Percentiles rank a stretch among this genome's conserved stretches.
Conservation (phyloP, 2,888 invertebrate species). For the Willowsia nigromaculata region DNA sequence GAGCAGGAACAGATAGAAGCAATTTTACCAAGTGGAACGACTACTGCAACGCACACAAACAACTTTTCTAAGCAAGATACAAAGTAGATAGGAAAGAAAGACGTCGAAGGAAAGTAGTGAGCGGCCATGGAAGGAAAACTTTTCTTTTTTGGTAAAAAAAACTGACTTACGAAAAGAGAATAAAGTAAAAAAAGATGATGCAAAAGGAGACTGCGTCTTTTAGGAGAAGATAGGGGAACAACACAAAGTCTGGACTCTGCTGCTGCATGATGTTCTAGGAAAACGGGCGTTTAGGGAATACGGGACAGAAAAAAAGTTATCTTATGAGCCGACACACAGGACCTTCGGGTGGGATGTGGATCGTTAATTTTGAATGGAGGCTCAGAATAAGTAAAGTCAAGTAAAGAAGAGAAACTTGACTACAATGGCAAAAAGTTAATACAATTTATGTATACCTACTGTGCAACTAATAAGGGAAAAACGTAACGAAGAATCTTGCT, state of each 20-base stretch:
- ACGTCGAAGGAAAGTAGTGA: background rate
- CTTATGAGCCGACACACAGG: conserved; percentile 32
- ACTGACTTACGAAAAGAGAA: background rate
- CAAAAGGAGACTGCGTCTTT: conserved; percentile 9
- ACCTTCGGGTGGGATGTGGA: conserved; percentile 69
- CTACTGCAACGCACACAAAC: background rate
- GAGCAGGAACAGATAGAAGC: conserved; percentile 13
- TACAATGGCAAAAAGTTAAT: background rate
- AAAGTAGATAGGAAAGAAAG: conserved; percentile 5
- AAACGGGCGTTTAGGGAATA: conserved; percentile 67
- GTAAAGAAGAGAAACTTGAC: conserved; percentile 11
- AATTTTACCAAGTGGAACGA: conserved; percentile 45
- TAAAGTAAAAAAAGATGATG: background rate
- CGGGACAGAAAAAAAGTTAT: conserved; percentile 53
- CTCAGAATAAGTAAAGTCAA: background rate
- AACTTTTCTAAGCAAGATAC: conserved; percentile 2
- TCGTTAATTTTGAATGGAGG: conserved; percentile 68
- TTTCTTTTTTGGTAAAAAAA: background rate
- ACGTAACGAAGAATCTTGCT: background rate
- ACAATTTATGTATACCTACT: background rate
- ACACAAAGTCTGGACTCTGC: background rate
- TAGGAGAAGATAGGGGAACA: conserved; percentile 5
- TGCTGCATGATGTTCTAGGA: conserved; percentile 43
- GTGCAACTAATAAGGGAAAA: background rate
- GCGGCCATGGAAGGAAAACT: background rate